These are phyloP conservation scores for Embiotoca jacksoni DNA, from an alignment of 2,113 vertebrate species.

Conservation along the genomic window DNA sequence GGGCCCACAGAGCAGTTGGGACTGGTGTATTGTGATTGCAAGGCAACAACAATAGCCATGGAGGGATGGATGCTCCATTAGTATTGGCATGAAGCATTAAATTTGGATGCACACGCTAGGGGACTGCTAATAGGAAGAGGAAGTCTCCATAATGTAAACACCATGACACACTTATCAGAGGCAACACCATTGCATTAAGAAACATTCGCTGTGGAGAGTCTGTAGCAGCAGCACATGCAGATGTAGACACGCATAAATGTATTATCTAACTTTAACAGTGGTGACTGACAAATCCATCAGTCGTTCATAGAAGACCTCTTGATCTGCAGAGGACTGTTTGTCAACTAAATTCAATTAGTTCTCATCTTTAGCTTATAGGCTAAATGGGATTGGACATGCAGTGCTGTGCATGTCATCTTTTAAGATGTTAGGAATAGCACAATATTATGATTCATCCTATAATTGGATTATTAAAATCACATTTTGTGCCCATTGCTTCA, in stretches of 20 bases:
- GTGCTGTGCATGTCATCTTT: constrained; percentile 53
- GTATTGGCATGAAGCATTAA: constrained; percentile 60
- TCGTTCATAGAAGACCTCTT: constrained; percentile 47
- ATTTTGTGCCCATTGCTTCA: constrained; percentile 70
- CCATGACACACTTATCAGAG: constrained; percentile 60
- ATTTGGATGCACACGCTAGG: constrained; percentile 59
- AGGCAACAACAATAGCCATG: constrained; percentile 44
- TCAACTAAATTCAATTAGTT: constrained; percentile 73
- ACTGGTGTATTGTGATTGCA: constrained; percentile 50
- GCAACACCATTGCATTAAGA: constrained; percentile 56
- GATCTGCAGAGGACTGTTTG: constrained; percentile 62
- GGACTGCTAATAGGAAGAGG: constrained; percentile 67
- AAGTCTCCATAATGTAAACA: constrained; percentile 76
- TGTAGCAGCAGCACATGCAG: constrained; percentile 16
- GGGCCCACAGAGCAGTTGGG: constrained; percentile 19
- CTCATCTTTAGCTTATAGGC: constrained; percentile 57
- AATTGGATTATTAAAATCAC: constrained; percentile 76
- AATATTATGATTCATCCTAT: constrained; percentile 65
- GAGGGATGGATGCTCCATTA: constrained; percentile 64
- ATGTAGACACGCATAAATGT: constrained; percentile 44
- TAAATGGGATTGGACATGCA: constrained; percentile 65
- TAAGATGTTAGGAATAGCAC: constrained; percentile 53
- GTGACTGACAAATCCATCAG: constrained; percentile 71
- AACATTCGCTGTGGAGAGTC: constrained; percentile 63
- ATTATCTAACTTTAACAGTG: constrained; percentile 50